A percentile compares a stretch with the other conserved stretches of the same genome.
Evolutionary conservation across 2,113 vertebrate genomes (phyloP).

Genomic region (Myiopsitta monachus): DNA sequence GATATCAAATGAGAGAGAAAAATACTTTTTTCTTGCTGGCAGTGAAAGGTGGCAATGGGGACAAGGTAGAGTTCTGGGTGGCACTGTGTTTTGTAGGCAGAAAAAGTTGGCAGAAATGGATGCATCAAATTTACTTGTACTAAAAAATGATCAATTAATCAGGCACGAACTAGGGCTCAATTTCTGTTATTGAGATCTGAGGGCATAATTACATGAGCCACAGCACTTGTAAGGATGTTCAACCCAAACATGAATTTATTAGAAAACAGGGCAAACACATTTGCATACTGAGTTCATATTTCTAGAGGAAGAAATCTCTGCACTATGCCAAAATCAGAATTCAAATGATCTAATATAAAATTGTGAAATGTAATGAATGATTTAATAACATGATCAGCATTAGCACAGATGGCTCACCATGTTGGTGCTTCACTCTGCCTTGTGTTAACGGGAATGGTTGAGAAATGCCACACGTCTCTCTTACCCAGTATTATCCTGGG

Average conservation of each 20-base stretch:
- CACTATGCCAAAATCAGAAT: conserved; percentile 27
- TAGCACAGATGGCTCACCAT: conserved; percentile 58
- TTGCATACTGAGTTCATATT: conserved; percentile 32
- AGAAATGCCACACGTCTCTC: conserved; percentile 10
- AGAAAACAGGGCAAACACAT: conserved; percentile 55
- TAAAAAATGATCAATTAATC: conserved; percentile 22
- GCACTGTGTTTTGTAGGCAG: background rate
- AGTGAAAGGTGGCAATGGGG: background rate
- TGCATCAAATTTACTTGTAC: background rate
- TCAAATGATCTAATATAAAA: conserved; percentile 38
- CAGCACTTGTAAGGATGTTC: conserved; percentile 50
- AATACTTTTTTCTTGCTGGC: background rate
- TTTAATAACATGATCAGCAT: conserved; percentile 46
- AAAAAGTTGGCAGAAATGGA: background rate
- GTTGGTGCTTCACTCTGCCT: conserved; percentile 4
- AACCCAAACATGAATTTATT: conserved; percentile 53
- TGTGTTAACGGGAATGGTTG: background rate
- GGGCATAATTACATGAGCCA: conserved; percentile 46
- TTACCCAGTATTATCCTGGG: background rate
- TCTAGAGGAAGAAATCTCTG: background rate
- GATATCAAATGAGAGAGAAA: background rate
- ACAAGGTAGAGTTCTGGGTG: background rate
- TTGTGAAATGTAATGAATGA: conserved; percentile 47
- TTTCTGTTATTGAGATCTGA: conserved; percentile 23
- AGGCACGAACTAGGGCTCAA: conserved; percentile 11